A percentile compares a stretch with the other conserved stretches of the same genome.
These are phyloP conservation scores for Coecobrya sp. DNA, from an alignment of 2,888 invertebrate genomes.

Conservation along the genomic window DNA sequence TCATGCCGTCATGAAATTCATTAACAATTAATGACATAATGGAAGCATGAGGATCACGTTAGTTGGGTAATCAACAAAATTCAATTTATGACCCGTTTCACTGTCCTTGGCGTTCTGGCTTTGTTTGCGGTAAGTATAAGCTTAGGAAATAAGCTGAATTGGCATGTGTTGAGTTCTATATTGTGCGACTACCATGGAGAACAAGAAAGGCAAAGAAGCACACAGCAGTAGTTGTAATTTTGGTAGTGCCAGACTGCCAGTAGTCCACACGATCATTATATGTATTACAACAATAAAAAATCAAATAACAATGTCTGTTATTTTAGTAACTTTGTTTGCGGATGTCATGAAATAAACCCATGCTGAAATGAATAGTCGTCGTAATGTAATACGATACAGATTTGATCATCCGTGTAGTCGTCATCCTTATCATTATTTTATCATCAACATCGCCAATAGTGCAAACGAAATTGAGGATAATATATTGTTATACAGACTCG, in stretches of 20 bases:
- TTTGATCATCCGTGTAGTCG: constrained; percentile 21
- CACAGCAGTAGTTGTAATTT: background rate
- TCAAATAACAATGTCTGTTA: background rate
- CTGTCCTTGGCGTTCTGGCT: constrained; percentile 50
- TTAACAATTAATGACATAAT: constrained; percentile 69
- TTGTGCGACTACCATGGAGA: background rate
- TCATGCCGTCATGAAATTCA: constrained; percentile 65
- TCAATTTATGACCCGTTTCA: constrained; percentile 56
- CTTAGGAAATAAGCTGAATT: background rate
- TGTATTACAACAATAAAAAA: constrained; percentile 19
- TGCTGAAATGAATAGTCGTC: constrained; percentile 47
- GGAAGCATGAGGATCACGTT: constrained; percentile 61
- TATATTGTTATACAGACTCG: background rate
- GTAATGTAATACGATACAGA: constrained; percentile 30
- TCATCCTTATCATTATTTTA: background rate
- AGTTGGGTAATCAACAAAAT: constrained; percentile 63
- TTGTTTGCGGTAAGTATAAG: background rate
- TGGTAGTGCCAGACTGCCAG: background rate
- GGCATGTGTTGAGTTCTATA: background rate
- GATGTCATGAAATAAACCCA: constrained; percentile 26
- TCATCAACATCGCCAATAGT: constrained; percentile 1
- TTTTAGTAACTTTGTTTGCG: constrained; percentile 22
- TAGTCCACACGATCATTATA: background rate
- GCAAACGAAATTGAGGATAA: background rate
- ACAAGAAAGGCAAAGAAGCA: background rate